phyloP scores from a whole-genome alignment of 2,113 vertebrate species.

The Podarcis raffonei region DNA sequence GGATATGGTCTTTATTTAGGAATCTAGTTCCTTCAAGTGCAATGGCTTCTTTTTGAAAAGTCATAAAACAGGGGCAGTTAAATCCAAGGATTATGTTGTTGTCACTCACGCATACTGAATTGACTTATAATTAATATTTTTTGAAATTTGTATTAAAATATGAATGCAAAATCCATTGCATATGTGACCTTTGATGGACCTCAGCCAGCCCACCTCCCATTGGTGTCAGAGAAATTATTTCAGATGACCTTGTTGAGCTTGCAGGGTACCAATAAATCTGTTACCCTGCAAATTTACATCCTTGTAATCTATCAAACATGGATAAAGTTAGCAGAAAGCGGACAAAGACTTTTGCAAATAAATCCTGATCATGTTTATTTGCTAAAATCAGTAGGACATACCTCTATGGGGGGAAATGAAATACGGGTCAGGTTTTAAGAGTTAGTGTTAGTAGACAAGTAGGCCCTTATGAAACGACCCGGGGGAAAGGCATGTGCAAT shows the following conservation, averaged over 20 bases:
- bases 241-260: neutral
- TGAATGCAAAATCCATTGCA: fast-evolving
- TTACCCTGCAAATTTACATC: no score
- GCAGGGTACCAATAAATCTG: neutral
- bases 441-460: neutral
- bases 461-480: neutral
- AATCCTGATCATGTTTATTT: neutral
- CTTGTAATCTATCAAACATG: neutral
- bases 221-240: neutral
- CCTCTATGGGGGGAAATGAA: neutral
- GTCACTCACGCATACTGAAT: neutral
- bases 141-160: neutral
- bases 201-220: neutral
- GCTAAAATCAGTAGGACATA: neutral
- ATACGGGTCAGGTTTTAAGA: neutral
- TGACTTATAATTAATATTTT: neutral
- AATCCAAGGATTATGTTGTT: neutral
- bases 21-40: neutral
- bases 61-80: neutral
- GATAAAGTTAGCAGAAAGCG: neutral
- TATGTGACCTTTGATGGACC: fast-evolving
- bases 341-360: neutral
- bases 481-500: neutral
- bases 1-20: conserved; percentile 15
- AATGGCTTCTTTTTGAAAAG: neutral